These are phyloP conservation scores for Helogale parvula DNA, from an alignment of 2,113 vertebrate genomes.

Conservation along the genomic window DNA sequence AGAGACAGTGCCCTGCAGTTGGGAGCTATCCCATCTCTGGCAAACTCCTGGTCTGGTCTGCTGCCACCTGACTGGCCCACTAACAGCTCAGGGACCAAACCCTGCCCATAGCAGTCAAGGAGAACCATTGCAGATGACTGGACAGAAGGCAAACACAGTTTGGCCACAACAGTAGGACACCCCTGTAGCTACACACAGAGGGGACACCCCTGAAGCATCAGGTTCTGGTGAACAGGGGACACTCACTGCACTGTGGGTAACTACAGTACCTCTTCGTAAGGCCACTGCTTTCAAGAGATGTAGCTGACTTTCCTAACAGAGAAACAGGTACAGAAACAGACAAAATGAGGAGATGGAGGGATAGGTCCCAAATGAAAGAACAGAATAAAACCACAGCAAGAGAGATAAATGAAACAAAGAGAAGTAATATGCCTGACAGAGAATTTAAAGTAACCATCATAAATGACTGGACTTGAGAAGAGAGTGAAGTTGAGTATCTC, in stretches of 20 bases:
- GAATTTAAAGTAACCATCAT: neutral
- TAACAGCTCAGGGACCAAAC: neutral
- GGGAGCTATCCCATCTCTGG: neutral
- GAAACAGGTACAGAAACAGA: neutral
- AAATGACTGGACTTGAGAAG: neutral
- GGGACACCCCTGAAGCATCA: neutral
- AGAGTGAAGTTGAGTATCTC: neutral
- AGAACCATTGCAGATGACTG: neutral
- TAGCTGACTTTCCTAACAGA: neutral
- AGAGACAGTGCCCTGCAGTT: neutral
- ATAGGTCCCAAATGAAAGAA: neutral
- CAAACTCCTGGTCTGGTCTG: neutral
- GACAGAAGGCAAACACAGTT: neutral
- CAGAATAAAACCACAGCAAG: neutral
- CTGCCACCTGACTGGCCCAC: no score
- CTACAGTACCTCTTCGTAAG: neutral
- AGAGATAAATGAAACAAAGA: neutral
- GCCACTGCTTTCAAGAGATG: neutral
- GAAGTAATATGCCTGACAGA: neutral
- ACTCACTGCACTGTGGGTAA: neutral
- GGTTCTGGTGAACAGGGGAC: neutral
- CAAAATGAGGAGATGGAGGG: neutral
- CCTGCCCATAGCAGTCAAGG: neutral
- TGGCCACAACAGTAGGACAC: neutral
- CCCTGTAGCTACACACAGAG: neutral